Evolutionary conservation across 2,113 vertebrate species (phyloP).

Genomic region (Speoplatyrhinus poulsoni): DNA sequence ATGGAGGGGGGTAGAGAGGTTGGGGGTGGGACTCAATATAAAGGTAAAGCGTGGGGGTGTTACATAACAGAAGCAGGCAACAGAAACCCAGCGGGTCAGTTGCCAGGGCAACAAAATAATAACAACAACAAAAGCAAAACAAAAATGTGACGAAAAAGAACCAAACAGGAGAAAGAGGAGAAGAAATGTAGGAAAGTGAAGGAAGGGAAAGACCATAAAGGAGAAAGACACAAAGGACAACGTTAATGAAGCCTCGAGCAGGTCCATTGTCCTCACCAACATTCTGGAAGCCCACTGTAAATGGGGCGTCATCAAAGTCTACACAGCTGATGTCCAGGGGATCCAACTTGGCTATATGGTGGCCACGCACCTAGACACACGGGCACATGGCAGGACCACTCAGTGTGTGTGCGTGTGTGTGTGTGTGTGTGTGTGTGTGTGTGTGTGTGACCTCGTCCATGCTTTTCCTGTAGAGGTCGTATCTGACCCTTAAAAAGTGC

Average conservation of each 20-base stretch:
- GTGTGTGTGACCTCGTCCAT: neutral
- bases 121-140: slow-evolving; percentile 13
- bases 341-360: slow-evolving; percentile 95
- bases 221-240: slow-evolving; percentile 6
- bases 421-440: neutral
- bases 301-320: slow-evolving; percentile 91
- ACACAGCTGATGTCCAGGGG: slow-evolving; percentile 96
- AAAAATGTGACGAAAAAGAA: slow-evolving; percentile 26
- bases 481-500: too few relatives aligned
- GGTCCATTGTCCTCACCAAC: slow-evolving; percentile 85
- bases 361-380: slow-evolving; percentile 91
- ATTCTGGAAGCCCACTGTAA: slow-evolving; percentile 86
- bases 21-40: neutral
- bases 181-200: neutral
- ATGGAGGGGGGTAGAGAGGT: neutral
- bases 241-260: slow-evolving; percentile 47
- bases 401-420: neutral
- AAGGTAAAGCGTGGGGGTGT: neutral
- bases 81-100: neutral
- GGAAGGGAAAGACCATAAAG: neutral
- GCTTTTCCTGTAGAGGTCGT: too few relatives aligned
- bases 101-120: neutral
- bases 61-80: neutral
- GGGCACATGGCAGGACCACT: slow-evolving; percentile 61
- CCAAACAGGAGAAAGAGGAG: neutral